Conservation (phyloP, 2,113 vertebrate species). For the Herpetotheres cachinnans region DNA sequence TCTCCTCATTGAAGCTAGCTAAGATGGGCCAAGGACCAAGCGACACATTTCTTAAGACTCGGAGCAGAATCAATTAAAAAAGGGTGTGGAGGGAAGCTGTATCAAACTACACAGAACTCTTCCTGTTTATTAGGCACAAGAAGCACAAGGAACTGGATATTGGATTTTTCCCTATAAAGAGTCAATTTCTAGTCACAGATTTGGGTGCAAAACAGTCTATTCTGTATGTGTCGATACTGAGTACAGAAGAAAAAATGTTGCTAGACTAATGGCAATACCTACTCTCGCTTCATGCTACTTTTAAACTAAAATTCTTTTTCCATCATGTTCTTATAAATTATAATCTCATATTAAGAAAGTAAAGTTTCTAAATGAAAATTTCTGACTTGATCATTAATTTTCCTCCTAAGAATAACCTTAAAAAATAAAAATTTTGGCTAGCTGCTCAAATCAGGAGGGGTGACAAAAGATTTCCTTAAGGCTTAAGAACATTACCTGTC, state of each 20-base stretch:
- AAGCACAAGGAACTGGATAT: conserved; percentile 28
- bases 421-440: neutral
- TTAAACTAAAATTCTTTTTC: neutral
- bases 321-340: neutral
- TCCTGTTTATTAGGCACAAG: conserved; percentile 47
- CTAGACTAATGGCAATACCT: neutral
- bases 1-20: conserved; percentile 3
- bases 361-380: conserved; percentile 18
- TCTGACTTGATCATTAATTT: neutral
- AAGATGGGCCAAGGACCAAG: neutral
- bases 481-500: neutral
- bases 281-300: neutral
- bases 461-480: neutral
- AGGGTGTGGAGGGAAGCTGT: neutral
- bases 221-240: neutral
- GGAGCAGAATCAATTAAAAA: neutral
- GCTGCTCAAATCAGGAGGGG: neutral
- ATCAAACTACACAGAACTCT: neutral
- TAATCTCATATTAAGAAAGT: neutral
- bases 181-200: conserved; percentile 12
- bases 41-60: neutral
- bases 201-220: neutral
- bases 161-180: neutral
- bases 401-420: neutral
- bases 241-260: neutral